Evolutionary conservation across 2,797 vertebrate genomes (phyloP).

Genomic region (Sebastes hubbsi): DNA sequence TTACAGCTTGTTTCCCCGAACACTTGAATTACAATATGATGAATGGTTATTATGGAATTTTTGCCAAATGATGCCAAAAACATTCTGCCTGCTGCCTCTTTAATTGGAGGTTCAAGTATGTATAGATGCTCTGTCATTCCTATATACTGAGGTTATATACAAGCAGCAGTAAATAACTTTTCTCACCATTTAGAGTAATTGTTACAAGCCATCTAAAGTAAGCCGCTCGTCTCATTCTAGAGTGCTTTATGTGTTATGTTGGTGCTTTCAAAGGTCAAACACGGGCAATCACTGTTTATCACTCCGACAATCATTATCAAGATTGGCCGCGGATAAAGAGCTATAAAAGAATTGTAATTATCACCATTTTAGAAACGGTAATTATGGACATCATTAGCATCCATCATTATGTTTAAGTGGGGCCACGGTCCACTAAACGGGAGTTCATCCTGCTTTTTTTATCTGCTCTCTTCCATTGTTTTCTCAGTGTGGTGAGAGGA

Average conservation of each 20-base stretch:
- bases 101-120: not conserved
- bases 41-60: too few species aligned
- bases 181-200: not conserved
- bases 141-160: not conserved
- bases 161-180: constrained; percentile 5
- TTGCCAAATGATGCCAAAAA: too few species aligned
- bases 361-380: constrained; percentile 73
- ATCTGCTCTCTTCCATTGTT: constrained; percentile 47
- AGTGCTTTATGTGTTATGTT: constrained; percentile 36
- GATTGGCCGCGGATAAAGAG: constrained; percentile 64
- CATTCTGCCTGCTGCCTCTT: too few species aligned
- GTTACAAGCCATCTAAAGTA: constrained; percentile 15
- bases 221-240: constrained; percentile 17
- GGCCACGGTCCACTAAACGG: constrained; percentile 73
- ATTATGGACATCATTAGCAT: constrained; percentile 79
- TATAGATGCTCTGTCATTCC: not conserved
- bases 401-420: constrained; percentile 76
- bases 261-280: constrained; percentile 65
- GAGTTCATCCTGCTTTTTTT: constrained; percentile 52
- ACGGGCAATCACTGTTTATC: constrained; percentile 63
- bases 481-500: constrained; percentile 34
- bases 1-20: not conserved
- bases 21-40: too few species aligned
- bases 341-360: constrained; percentile 76
- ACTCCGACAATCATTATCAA: constrained; percentile 55